Evolutionary conservation across 1,140 invertebrate genomes (phyloP).

Genomic region (Thalassaphorura encarpata): DNA sequence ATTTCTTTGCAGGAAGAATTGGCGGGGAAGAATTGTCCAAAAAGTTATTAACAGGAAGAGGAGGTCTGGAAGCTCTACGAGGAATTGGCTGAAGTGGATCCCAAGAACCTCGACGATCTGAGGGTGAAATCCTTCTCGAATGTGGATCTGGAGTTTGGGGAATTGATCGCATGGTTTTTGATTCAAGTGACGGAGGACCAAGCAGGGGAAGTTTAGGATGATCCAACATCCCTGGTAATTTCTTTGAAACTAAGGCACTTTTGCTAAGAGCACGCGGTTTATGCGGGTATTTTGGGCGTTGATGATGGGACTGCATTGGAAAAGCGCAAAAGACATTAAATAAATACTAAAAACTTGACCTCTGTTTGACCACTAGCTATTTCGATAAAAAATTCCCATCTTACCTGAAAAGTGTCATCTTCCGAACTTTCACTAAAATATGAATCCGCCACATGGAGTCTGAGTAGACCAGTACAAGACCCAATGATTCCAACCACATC

Average conservation of each 20-base stretch:
- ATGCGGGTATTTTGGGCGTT: conserved; percentile 55
- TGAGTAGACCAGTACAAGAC: conserved; percentile 62
- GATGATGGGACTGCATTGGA: conserved; percentile 25
- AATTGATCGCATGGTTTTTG: conserved; percentile 6
- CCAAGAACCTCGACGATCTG: conserved; percentile 23
- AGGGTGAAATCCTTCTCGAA: conserved; percentile 3
- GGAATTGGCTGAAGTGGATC: conserved; percentile 29
- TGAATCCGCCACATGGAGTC: conserved; percentile 76
- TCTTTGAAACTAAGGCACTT: conserved; percentile 20
- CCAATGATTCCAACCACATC: conserved; percentile 85
- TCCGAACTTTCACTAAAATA: conserved; percentile 68
- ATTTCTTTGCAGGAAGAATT: no score
- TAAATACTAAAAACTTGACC: no score
- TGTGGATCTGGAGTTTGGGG: conserved; percentile 14
- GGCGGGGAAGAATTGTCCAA: no score
- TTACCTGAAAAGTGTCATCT: conserved; percentile 50
- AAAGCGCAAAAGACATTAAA: background rate
- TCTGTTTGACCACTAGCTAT: no score
- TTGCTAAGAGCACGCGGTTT: conserved; percentile 36
- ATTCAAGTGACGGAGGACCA: conserved; percentile 4
- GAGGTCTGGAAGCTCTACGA: conserved; percentile 20
- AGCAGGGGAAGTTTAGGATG: conserved; percentile 13
- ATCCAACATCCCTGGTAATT: conserved; percentile 4
- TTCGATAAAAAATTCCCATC: no score
- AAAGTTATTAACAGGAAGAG: no score